phyloP scores from a whole-genome alignment of 2,888 invertebrate species.

The Margaritifera margaritifera region DNA sequence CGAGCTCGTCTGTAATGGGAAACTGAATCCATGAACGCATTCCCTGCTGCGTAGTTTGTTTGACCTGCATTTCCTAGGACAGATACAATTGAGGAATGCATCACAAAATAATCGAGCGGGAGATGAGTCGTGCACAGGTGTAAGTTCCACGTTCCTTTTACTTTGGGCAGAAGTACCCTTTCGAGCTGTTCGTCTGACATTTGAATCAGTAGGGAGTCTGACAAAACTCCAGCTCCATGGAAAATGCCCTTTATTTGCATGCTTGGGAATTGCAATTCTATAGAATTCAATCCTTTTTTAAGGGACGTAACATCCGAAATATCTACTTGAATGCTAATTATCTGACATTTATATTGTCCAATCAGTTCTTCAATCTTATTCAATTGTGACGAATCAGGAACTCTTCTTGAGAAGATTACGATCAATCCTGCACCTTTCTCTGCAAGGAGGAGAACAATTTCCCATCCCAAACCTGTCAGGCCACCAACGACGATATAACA shows the following conservation, averaged over 20 bases:
- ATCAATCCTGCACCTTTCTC: conserved; percentile 43
- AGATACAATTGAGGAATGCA: conserved; percentile 52
- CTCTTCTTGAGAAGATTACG: conserved; percentile 45
- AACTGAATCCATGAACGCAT: conserved; percentile 49
- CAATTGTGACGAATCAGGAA: conserved; percentile 16
- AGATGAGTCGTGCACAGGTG: conserved; percentile 35
- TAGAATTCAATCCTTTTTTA: conserved; percentile 17
- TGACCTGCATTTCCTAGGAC: conserved; percentile 50
- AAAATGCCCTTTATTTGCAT: conserved; percentile 41
- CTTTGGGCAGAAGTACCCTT: conserved; percentile 28
- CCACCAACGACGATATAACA: conserved; percentile 56
- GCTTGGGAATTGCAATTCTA: conserved; percentile 12
- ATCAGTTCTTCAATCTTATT: conserved; percentile 26
- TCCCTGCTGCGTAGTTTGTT: conserved; percentile 52
- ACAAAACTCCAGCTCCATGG: conserved; percentile 43
- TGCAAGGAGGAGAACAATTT: conserved; percentile 41
- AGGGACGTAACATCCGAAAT: conserved; percentile 37
- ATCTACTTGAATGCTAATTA: conserved; percentile 38
- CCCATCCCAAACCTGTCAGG: conserved; percentile 58
- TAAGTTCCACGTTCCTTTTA: conserved; percentile 49
- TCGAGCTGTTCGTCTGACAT: conserved; percentile 26
- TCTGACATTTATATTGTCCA: conserved; percentile 19
- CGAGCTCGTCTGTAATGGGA: conserved; percentile 33
- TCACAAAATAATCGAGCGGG: conserved; percentile 48
- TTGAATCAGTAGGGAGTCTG: conserved; percentile 22